phyloP scores from a whole-genome alignment of 2,888 invertebrate genomes.

The Dasysyrphus albostriatus region DNA sequence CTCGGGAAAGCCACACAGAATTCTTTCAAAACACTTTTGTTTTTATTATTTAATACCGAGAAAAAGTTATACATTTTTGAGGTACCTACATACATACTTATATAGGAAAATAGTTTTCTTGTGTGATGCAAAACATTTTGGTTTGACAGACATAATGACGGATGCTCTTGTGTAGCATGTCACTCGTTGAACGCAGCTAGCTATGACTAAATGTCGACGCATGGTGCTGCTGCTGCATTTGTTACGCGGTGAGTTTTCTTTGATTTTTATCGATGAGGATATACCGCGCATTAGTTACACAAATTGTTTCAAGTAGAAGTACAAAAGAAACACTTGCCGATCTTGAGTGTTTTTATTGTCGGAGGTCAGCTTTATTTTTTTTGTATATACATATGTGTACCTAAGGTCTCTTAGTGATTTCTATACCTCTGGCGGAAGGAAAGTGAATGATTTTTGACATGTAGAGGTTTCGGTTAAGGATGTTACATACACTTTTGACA shows the following conservation, averaged over 20 bases:
- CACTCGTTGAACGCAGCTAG: conserved; percentile 56
- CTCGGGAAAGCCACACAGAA: conserved; percentile 70
- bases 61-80: conserved; percentile 54
- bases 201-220: conserved; percentile 54
- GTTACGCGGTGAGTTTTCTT: conserved; percentile 62
- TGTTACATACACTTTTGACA: conserved; percentile 61
- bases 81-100: too few species aligned
- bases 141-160: conserved; percentile 71
- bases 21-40: conserved; percentile 63
- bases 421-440: conserved; percentile 22
- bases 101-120: conserved; percentile 29
- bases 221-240: conserved; percentile 21
- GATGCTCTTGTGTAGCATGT: conserved; percentile 64
- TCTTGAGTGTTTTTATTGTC: conserved; percentile 43
- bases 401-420: not conserved
- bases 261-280: conserved; percentile 58
- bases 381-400: too few species aligned
- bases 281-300: conserved; percentile 60
- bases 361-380: conserved; percentile 58
- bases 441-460: conserved; percentile 43
- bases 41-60: conserved; percentile 11
- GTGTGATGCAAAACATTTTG: conserved; percentile 70
- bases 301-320: conserved; percentile 17
- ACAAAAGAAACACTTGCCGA: conserved; percentile 10
- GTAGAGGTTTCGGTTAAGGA: conserved; percentile 56